A percentile compares a stretch with the other conserved stretches of the same genome.
Evolutionary conservation across 2,888 invertebrate genomes (phyloP).

Genomic region (Opisthograptis luteolata): DNA sequence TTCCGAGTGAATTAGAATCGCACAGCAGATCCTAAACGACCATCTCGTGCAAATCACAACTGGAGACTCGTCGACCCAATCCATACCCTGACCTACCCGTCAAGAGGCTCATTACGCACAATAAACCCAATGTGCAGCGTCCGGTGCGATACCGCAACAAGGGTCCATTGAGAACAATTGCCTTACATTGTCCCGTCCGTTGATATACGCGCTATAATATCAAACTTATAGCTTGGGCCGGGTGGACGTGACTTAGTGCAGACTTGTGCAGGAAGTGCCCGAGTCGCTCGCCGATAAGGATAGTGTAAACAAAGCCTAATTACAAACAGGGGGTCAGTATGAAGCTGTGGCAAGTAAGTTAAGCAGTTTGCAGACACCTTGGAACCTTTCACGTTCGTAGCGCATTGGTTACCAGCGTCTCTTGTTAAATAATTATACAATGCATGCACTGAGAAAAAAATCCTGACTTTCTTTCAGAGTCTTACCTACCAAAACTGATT

Average conservation of each 20-base stretch:
- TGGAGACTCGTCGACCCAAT: not conserved
- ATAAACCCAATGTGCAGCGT: slow-evolving; percentile 50
- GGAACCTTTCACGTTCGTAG: slow-evolving; percentile 12
- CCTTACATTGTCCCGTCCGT: slow-evolving; percentile 44
- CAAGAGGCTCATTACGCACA: slow-evolving; percentile 33
- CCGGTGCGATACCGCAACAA: slow-evolving; percentile 56
- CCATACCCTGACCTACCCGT: slow-evolving; percentile 16
- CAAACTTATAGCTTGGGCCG: slow-evolving; percentile 36
- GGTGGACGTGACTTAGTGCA: slow-evolving; percentile 54
- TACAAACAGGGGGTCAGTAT: slow-evolving; percentile 18
- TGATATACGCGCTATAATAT: slow-evolving; percentile 2
- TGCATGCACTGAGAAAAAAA: no score
- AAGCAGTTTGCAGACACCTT: slow-evolving; percentile 15
- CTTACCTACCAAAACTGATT: no score
- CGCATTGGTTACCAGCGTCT: no score
- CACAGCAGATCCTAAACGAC: no score
- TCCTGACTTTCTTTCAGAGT: no score
- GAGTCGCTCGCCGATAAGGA: slow-evolving; percentile 50
- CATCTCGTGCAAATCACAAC: slow-evolving; percentile 4
- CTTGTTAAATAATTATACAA: no score
- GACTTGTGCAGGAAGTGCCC: slow-evolving; percentile 51
- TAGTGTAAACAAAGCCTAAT: slow-evolving; percentile 46
- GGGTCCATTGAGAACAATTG: slow-evolving; percentile 47
- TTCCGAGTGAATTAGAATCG: no score
- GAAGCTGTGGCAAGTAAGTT: slow-evolving; percentile 12